A percentile compares a stretch with the other conserved stretches of the same genome.
These are phyloP conservation scores for Macquaria australasica DNA, from an alignment of 2,113 vertebrate species.

Conservation along the genomic window DNA sequence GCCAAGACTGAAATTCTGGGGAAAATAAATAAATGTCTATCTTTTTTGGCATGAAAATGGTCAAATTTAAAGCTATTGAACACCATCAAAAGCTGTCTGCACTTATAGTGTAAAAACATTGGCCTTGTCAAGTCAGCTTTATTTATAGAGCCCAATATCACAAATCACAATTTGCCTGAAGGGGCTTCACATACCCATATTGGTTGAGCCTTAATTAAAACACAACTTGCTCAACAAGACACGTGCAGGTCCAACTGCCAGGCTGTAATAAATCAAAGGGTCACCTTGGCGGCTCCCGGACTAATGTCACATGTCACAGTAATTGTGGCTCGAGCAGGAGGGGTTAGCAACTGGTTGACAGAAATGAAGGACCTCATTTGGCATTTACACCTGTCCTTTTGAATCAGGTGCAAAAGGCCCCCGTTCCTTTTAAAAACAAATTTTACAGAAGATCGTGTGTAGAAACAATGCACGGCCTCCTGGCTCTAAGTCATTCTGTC, in stretches of 20 bases:
- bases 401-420: slow-evolving; percentile 40
- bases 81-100: slow-evolving; percentile 24
- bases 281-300: slow-evolving; percentile 65
- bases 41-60: slow-evolving; percentile 24
- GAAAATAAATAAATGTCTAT: slow-evolving; percentile 35
- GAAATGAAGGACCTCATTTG: slow-evolving; percentile 69
- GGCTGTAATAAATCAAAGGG: slow-evolving; percentile 78
- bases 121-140: neutral
- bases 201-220: slow-evolving; percentile 66
- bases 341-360: slow-evolving; percentile 65
- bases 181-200: slow-evolving; percentile 21
- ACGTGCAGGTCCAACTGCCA: slow-evolving; percentile 56
- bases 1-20: slow-evolving; percentile 40
- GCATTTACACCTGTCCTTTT: slow-evolving; percentile 70
- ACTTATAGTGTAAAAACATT: slow-evolving; percentile 22
- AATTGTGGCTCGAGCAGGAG: slow-evolving; percentile 65
- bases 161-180: too few species aligned
- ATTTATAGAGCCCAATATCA: too few species aligned
- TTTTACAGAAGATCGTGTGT: slow-evolving; percentile 60
- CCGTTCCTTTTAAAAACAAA: slow-evolving; percentile 43
- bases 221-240: slow-evolving; percentile 37
- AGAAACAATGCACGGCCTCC: slow-evolving; percentile 33
- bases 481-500: slow-evolving; percentile 43
- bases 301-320: slow-evolving; percentile 74
- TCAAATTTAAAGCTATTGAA: slow-evolving; percentile 34